These are phyloP conservation scores for Psophia crepitans DNA, from an alignment of 2,113 vertebrate species.

Conservation along the genomic window DNA sequence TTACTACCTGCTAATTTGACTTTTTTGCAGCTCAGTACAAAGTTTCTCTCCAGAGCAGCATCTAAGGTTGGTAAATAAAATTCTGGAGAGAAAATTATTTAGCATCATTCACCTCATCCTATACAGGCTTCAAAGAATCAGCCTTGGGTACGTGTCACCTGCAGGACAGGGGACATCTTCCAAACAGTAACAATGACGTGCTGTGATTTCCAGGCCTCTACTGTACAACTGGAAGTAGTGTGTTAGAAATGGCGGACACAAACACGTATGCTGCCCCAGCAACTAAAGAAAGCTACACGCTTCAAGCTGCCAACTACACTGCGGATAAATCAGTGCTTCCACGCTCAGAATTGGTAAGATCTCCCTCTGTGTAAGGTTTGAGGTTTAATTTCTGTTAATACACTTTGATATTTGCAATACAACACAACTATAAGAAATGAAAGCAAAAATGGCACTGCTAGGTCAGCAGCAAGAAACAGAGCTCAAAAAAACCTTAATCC, in stretches of 20 bases:
- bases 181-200: neutral
- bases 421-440: neutral
- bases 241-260: neutral
- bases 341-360: neutral
- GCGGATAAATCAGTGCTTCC: neutral
- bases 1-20: conserved; percentile 26
- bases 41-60: neutral
- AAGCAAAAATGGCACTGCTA: neutral
- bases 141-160: rapidly evolving
- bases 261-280: neutral
- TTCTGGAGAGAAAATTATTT: neutral
- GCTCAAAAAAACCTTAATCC: neutral
- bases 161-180: neutral
- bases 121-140: neutral
- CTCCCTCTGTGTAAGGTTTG: neutral
- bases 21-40: conserved; percentile 27
- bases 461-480: neutral
- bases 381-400: neutral
- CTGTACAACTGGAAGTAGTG: neutral
- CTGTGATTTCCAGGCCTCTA: neutral
- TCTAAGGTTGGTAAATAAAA: conserved; percentile 12
- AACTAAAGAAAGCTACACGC: neutral
- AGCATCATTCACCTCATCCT: neutral
- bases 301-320: neutral
- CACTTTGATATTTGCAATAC: neutral